Base-by-base conservation (phyloP, 2,797 vertebrate genomes). In the Lateolabrax maculatus region DNA sequence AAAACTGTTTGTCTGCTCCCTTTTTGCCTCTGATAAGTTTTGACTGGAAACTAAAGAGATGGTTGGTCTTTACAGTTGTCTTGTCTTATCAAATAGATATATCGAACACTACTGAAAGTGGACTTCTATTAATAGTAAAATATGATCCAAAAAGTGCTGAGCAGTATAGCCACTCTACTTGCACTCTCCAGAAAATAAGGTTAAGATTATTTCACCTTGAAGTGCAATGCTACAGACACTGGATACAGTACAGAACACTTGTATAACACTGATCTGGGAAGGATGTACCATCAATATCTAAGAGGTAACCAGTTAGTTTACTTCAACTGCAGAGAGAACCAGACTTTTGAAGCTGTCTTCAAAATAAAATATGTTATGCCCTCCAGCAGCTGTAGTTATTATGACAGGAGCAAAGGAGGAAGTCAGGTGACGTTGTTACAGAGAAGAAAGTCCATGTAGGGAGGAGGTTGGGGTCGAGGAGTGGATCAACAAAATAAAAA, bases 31-130 rank as follows among this genome's bases (percentile, higher is more conserved):
- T 25, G 11, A 63, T 55, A 56, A 72, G 36, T 70, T 79, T 49
- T 58, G 62, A 87, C 46, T 39, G 37, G 36, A 36, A 60, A 86
- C 68, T 49, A 71, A 79, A 69, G 41, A 65, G 48, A 41, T 53
- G 41, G 46, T 34, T 61, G 13, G 51, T 41, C 4, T 43, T 72
- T 66, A 4, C 3, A 11, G 48, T 36, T 34, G 12, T 65, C 43
- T 58, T 31, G 44, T 2, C 25, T 56, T 70, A 63, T 4, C 25
- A 76, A 34, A 41, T 16, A 71, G n/a, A 36, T 18, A 55, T 13
- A 72, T 52, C 48, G 53, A 31, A 71, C 6, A 60, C 6, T 36
- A 7, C 8, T 2, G 8, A 63, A 3, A 16, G 6, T 16, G 23
- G 12, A 29, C 29, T 46, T 74, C 9, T 15, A 41, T 46, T 18